Base-by-base conservation (phyloP, 2,888 invertebrate genomes). In the Cybosia mesomella region DNA sequence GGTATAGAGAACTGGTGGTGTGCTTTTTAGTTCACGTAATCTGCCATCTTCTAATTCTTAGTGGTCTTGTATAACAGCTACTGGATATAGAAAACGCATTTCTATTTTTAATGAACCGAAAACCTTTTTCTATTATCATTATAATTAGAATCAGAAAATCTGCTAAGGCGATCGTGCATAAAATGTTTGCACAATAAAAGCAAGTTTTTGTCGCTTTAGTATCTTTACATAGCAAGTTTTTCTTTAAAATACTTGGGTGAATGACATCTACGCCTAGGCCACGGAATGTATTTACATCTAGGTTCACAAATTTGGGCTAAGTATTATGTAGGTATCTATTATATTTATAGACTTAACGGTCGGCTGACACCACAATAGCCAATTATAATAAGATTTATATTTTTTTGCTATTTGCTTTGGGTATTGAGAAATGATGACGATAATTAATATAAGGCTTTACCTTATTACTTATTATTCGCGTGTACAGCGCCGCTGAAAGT, bases 371-470 rank as follows among this genome's bases (percentile, higher is more conserved):
- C 61, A 77, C 72, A 75, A 72, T 77, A 64, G 69, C 53, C 68
- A 65, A 77, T 77, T 71, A 74, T 36, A 49, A 66, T 64, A 72
- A 76, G 65, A 76, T 74, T 82, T 79, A 79, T 73, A 79, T 73
- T 66, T 70, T 71, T 64, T 63, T 65, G 5, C 59, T 59, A 66
- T 70, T 65, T 1, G 54, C 68, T 71, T 71, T 68, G 60, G 28
- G 69, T 71, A 72, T 70, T 58, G 55, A 64, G 73, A 75, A 81
- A 80, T 75, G 70, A 54, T 77, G 75, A 72, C 73, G 63, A 66
- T 77, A 68, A 76, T 79, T 72, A 71, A 72, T 28, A 53, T 57
- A n/a, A 24, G 65, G 66, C 61, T 54, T 66, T 62, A 69, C 61
- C 67, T 73, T 74, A n/a, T 36, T 59, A 34, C 21, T 70, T 63